These are phyloP conservation scores for Spodoptera exigua DNA, from an alignment of 2,888 invertebrate genomes.

Conservation along the genomic window DNA sequence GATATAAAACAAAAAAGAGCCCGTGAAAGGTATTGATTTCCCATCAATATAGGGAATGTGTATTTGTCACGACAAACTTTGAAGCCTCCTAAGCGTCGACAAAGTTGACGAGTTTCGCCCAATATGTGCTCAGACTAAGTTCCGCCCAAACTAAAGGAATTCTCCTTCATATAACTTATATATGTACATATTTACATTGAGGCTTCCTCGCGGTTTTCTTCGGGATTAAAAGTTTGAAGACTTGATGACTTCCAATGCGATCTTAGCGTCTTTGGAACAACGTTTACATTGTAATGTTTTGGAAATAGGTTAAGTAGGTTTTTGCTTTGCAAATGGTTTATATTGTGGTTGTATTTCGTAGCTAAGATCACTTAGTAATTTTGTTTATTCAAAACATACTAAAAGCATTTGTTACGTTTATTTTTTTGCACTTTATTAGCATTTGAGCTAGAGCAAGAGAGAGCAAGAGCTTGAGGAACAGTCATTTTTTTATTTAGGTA, in stretches of 20 bases:
- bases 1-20: slow-evolving; percentile 47
- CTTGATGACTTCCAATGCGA: slow-evolving; percentile 14
- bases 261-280: not conserved
- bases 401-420: too few relatives aligned
- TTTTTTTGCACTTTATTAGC: too few relatives aligned
- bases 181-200: slow-evolving; percentile 1
- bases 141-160: slow-evolving; percentile 36
- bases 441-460: too few relatives aligned
- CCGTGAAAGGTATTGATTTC: slow-evolving; percentile 70
- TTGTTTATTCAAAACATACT: too few relatives aligned
- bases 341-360: too few relatives aligned
- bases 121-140: slow-evolving; percentile 54
- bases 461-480: too few relatives aligned
- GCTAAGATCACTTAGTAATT: too few relatives aligned
- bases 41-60: slow-evolving; percentile 70
- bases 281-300: too few relatives aligned
- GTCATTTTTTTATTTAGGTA: too few relatives aligned
- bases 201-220: slow-evolving; percentile 24
- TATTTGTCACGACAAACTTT: slow-evolving; percentile 75
- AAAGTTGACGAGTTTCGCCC: slow-evolving; percentile 53
- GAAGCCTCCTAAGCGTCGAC: slow-evolving; percentile 50
- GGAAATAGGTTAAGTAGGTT: too few relatives aligned
- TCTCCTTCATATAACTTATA: not conserved
- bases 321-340: too few relatives aligned
- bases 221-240: slow-evolving; percentile 18